These are phyloP conservation scores for Eugnorisma glareosa DNA, from an alignment of 2,888 invertebrate genomes.

Conservation along the genomic window DNA sequence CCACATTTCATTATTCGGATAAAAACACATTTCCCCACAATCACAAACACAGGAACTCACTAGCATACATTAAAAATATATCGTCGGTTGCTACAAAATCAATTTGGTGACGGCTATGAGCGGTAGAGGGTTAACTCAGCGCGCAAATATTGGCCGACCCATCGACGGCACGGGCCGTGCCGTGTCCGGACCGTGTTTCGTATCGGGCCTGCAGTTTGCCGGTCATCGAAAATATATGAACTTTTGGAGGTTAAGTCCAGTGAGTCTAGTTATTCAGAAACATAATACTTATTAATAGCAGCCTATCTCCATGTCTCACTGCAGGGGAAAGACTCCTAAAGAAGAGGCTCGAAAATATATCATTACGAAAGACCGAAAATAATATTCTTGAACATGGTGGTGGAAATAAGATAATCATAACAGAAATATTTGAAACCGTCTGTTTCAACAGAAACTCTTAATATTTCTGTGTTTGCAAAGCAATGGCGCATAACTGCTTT, in stretches of 20 bases:
- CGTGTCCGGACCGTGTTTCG: constrained; percentile 23
- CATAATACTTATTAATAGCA: not conserved
- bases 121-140: constrained; percentile 54
- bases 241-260: not conserved
- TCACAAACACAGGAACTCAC: constrained; percentile 42
- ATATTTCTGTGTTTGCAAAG: not conserved
- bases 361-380: not conserved
- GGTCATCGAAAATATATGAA: constrained; percentile 15
- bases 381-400: not conserved
- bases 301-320: not conserved
- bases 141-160: constrained; percentile 63
- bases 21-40: not conserved
- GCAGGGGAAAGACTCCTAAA: not conserved
- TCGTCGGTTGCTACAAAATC: constrained; percentile 52
- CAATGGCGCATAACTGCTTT: not conserved
- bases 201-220: constrained; percentile 17
- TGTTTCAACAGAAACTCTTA: not conserved
- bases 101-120: constrained; percentile 54
- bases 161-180: constrained; percentile 37
- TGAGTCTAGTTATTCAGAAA: not conserved
- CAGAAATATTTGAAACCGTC: not conserved
- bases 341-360: not conserved
- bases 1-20: not conserved
- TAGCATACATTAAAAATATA: constrained; percentile 59
- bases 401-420: constrained; percentile 2